A percentile compares a stretch with the other conserved stretches of the same genome.
Conservation (phyloP, 1,140 invertebrate species). For the Pinna nobilis region DNA sequence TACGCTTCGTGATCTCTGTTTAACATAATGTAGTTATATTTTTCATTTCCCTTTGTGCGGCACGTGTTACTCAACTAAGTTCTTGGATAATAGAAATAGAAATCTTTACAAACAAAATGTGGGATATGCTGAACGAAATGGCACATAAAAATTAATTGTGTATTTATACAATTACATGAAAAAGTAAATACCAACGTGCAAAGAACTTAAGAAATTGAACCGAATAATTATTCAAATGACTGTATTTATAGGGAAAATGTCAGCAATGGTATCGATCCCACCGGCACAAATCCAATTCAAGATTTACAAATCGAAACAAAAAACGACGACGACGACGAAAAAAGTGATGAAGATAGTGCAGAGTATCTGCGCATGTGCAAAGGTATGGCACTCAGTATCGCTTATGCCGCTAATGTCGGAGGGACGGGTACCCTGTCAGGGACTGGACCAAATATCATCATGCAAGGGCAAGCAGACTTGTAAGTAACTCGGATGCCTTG, state of each 20-base stretch:
- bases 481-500: conserved; percentile 34
- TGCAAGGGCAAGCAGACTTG: conserved; percentile 72
- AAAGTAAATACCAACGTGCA: no score
- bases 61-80: no score
- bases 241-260: background rate
- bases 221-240: background rate
- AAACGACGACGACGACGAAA: background rate
- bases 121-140: no score
- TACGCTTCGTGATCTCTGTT: no score
- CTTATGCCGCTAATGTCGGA: conserved; percentile 87
- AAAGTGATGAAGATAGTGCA: background rate
- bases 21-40: no score
- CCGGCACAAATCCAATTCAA: background rate
- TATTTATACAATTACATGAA: no score
- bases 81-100: no score
- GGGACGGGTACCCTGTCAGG: conserved; percentile 91
- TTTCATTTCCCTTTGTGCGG: no score
- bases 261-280: background rate
- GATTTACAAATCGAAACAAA: no score
- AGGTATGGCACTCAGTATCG: conserved; percentile 79
- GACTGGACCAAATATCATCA: conserved; percentile 91
- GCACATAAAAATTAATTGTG: no score
- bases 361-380: conserved; percentile 49
- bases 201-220: background rate
- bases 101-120: no score